Evolutionary conservation across 2,888 invertebrate species (phyloP), one percentile per base, ranked within the genome.

Genomic region (Melanostoma mellinum): DNA sequence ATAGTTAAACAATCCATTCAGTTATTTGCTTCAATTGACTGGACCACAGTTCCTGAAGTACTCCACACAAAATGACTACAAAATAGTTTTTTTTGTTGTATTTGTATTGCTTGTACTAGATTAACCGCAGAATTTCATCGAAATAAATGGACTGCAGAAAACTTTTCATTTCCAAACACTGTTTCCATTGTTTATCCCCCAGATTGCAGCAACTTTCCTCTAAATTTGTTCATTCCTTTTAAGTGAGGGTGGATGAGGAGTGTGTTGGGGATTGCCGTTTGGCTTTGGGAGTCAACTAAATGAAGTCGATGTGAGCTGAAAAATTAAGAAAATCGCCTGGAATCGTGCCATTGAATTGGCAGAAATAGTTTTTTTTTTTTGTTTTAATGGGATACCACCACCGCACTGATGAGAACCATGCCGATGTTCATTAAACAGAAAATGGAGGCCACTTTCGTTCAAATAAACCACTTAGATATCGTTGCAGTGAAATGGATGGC

Each of bases 311-410:
- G 35, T 42, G 36, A n/a, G n/a, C 2, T 20, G 1, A 42, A 48
- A 30, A 4, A 46, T 2, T 35, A 53, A 48, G n/a, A 72, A 79
- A 73, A 78, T 46, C 55, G 48, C 60, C 68, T 42, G 61, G 55
- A 75, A 58, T 32, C 56, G 75, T 52, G 50, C 69, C 79, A 80
- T 69, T 80, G 63, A 80, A 75, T 80, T 69, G 80, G 60, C 56
- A 63, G 74, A 40, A 67, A 67, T 68, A 42, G n/a, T 42, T 3
- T 32, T 42, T 36, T 35, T 38, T 38, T 58, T 38, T 30, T 10
- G 48, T 60, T 52, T 32, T 75, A 80, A 80, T 80, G 75, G 69
- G 65, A 69, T 46, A 56, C 52, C 38, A 56, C 52, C 38, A 80
- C 74, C 79, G 53, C 74, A 73, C 20, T 52, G 42, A 63, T 20